Base-by-base conservation (phyloP, 2,113 vertebrate genomes). In the Leptosomus discolor region DNA sequence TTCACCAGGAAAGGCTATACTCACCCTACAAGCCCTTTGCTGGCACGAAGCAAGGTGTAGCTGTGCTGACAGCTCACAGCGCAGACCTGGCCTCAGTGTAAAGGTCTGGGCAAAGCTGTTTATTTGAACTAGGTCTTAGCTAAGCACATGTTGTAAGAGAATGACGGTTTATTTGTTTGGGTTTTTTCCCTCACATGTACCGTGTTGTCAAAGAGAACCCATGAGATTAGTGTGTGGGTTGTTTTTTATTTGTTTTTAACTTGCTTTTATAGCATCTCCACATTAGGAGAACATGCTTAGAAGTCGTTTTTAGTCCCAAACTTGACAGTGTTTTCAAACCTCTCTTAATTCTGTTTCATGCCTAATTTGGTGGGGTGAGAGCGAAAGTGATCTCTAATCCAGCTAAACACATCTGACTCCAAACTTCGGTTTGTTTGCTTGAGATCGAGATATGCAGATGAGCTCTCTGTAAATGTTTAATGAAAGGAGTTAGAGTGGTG, bases 391-490 rank as follows among this genome's bases (percentile, higher is more conserved):
- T 91, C 41, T 48, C 39, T 79, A 69, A 56, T 61, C 82, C 73
- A n/a, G 65, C 60, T 63, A 46, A 91, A 57, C 27, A 67, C 88
- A 45, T 27, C 80, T 43, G 85, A 84, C 51, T 81, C 57, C 53
- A 77, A 84, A 15, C n/a, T 34, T 77, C 22, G 60, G 50, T 63
- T 96, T 94, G 75, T 90, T 95, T 93, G 74, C 58, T 84, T 7
- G 8, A 67, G 78, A 41, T 30, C 57, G 61, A 89, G 96, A 79
- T 86, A 58, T 34, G 76, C 74, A 48, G 88, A 89, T 75, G 65
- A 32, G 78, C 58, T 53, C 74, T 90, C 60, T 94, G 93, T 97
- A 90, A 97, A 98, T 98, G 89, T 97, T 98, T 98, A 94, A 96
- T 71, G 90, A 78, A 92, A 58, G 70, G 23, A 26, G 48, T 77